Evolutionary conservation across 2,113 vertebrate species (phyloP).

Genomic region (Grammomys dolichurus): DNA sequence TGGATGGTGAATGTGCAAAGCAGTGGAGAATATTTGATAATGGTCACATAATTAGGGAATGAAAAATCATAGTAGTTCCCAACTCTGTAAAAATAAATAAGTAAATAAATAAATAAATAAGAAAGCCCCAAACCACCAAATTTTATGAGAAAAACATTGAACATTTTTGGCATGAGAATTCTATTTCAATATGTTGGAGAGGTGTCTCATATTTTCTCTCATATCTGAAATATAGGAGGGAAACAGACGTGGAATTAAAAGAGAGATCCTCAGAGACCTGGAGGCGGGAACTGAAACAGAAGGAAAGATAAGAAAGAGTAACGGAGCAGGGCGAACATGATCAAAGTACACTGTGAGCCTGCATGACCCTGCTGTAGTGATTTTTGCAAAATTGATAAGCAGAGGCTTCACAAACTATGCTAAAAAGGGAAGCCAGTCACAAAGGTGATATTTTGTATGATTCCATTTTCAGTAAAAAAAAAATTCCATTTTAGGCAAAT

Average conservation of each 20-base stretch:
- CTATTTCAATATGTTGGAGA: neutral
- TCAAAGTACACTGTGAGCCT: neutral
- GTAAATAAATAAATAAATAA: no score
- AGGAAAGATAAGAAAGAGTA: neutral
- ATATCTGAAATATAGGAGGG: neutral
- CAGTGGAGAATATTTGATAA: neutral
- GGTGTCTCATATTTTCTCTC: neutral
- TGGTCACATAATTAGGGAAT: neutral
- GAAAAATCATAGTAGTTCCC: neutral
- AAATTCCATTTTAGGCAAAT: neutral
- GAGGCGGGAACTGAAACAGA: neutral
- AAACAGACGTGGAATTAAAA: neutral
- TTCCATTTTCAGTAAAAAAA: neutral
- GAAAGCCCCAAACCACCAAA: neutral
- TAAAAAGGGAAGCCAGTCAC: neutral
- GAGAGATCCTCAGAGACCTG: neutral
- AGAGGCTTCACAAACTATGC: neutral
- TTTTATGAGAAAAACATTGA: constrained; percentile 25
- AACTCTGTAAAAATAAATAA: neutral
- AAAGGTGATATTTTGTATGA: neutral
- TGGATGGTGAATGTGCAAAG: neutral
- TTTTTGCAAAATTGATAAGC: neutral
- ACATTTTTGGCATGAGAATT: constrained; percentile 49
- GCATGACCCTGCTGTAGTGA: neutral
- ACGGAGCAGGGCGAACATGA: neutral